Evolutionary conservation across 2,797 vertebrate species (phyloP).

Genomic region (Chrosomus eos): DNA sequence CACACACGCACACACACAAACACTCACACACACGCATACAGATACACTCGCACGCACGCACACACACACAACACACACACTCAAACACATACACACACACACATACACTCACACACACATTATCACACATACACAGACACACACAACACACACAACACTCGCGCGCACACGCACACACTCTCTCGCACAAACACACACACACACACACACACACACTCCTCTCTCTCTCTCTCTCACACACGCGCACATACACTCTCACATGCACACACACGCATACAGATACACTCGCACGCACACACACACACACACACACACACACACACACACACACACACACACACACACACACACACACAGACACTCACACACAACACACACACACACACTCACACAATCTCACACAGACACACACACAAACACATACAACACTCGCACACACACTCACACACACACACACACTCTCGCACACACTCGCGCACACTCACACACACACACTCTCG

Average conservation of each 20-base stretch:
- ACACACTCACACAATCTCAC: neutral
- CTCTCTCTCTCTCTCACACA: too few relatives aligned
- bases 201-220: neutral
- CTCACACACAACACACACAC: neutral
- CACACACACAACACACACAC: too few relatives aligned
- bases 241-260: too few relatives aligned
- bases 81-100: too few relatives aligned
- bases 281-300: too few relatives aligned
- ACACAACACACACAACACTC: too few relatives aligned
- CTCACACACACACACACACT: neutral
- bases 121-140: too few relatives aligned
- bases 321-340: too few relatives aligned
- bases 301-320: neutral
- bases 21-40: neutral
- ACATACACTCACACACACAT: neutral
- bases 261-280: neutral
- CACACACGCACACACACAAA: neutral
- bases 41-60: too few relatives aligned
- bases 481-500: rapidly evolving
- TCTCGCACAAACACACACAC: neutral
- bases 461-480: rapidly evolving
- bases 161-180: neutral
- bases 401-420: rapidly evolving
- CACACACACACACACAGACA: too few relatives aligned
- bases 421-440: neutral